phyloP scores from a whole-genome alignment of 2,888 invertebrate species.

The Habroteleia sp. region DNA sequence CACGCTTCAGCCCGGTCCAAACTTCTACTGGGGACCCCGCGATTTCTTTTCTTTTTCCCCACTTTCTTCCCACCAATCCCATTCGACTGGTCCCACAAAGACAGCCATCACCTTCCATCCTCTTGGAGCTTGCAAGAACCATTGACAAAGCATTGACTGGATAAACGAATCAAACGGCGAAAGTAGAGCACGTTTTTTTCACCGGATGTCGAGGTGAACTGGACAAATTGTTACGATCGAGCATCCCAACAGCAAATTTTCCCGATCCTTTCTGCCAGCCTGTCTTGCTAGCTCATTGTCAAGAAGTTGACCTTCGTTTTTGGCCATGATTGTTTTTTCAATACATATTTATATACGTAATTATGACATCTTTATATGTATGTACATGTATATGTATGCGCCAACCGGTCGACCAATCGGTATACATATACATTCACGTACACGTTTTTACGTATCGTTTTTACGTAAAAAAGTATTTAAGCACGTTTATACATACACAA shows the following conservation, averaged over 20 bases:
- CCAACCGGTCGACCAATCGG: conserved; percentile 9
- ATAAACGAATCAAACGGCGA: too few relatives aligned
- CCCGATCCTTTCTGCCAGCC: conserved; percentile 73
- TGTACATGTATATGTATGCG: conserved; percentile 60
- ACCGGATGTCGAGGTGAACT: conserved; percentile 36
- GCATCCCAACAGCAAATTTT: conserved; percentile 44
- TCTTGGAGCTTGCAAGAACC: too few relatives aligned
- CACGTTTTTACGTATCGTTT: conserved; percentile 61
- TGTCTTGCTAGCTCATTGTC: conserved; percentile 84
- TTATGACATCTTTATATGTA: conserved; percentile 69
- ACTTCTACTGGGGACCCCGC: too few relatives aligned
- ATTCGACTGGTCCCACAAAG: too few relatives aligned
- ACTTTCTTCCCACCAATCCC: too few relatives aligned
- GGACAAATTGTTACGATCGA: conserved; percentile 34
- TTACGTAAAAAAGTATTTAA: conserved; percentile 60
- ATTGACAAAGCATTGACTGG: too few relatives aligned
- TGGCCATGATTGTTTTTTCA: conserved; percentile 89
- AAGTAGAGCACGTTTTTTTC: conserved; percentile 2
- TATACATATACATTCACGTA: conserved; percentile 63
- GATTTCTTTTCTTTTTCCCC: too few relatives aligned
- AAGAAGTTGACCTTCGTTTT: conserved; percentile 98
- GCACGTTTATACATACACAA: conserved; percentile 62
- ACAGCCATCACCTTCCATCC: too few relatives aligned
- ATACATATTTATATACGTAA: conserved; percentile 78
- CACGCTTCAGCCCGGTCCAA: too few relatives aligned